Conservation (phyloP, 2,113 vertebrate genomes). For the Copsychus sechellarum region DNA sequence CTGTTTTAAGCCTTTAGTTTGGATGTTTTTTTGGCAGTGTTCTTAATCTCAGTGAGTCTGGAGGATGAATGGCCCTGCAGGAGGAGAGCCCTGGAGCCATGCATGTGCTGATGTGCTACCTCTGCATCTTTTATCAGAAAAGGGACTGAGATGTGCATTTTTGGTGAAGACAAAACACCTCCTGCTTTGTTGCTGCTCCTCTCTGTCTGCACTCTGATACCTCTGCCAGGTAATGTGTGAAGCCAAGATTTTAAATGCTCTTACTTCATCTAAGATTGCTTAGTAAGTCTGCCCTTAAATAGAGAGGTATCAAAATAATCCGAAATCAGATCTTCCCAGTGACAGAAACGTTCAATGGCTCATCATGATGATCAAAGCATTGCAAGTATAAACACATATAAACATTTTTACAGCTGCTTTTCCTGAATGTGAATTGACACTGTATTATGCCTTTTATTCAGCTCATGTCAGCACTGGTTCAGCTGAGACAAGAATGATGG, state of each 20-base stretch:
- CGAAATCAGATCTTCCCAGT: neutral
- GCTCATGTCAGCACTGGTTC: neutral
- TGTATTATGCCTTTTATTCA: neutral
- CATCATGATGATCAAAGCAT: neutral
- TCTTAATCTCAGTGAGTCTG: neutral
- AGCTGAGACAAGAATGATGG: neutral
- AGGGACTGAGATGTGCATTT: neutral
- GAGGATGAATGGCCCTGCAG: neutral
- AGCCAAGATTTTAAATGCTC: neutral
- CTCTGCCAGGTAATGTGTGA: neutral
- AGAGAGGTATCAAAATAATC: neutral
- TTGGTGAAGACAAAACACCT: neutral
- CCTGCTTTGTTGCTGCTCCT: neutral
- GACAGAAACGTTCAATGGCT: neutral
- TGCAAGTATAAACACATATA: neutral
- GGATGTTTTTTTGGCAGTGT: neutral
- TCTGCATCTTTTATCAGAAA: neutral
- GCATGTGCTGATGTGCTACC: neutral
- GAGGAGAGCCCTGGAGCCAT: neutral
- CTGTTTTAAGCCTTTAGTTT: conserved; percentile 11
- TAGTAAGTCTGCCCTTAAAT: neutral
- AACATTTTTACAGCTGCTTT: neutral
- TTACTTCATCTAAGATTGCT: neutral
- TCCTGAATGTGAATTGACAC: neutral
- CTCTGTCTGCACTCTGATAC: neutral